Evolutionary conservation across 1,140 invertebrate genomes (phyloP), one percentile per base, ranked within the genome.

Genomic region (Aphidius gifuensis): DNA sequence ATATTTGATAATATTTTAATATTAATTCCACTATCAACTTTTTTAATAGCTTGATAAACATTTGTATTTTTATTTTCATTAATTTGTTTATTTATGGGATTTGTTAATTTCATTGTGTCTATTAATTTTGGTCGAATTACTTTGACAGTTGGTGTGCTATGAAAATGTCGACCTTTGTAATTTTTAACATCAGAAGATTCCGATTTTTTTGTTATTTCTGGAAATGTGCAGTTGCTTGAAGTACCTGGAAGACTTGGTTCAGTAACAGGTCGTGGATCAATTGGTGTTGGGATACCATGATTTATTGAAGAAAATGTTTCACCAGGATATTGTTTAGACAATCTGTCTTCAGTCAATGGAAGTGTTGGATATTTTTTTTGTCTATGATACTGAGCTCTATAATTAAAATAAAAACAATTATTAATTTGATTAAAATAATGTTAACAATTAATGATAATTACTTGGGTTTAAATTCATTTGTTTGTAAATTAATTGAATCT

Each of bases 21-120:
- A 16, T 51, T 74, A 16, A 77, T 80, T 54, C 66, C 69, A 57
- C 60, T 71, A 4, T 72, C 61, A 5, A 72, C 60, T 64, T 73
- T 77, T 49, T 77, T 79, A 5, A 69, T 70, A 57, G 73, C 76
- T n/a, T 62, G 61, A 66, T 75, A 74, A 47, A 68, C 11, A 44
- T 56, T 68, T 5, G 60, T 74, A 5, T 68, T 62, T 9, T 47
- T 46, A 8, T 48, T 11, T 2, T 32, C 23, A 32, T 32, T 32
- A 1, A 32, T 32, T 32, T 32, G 23, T 32, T 16, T 50, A 42
- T 5, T 4, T 40, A 67, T 50, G 47, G 50, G 64, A 39, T 51
- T 69, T n/a, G 49, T 50, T 9, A 77, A 65, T 49, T 55, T 70
- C 46, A 60, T 75, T 11, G 77, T 79, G 45, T 78, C 71, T 21